Evolutionary conservation across 2,888 invertebrate species (phyloP), one percentile per base, ranked within the genome.

Genomic region (Urechis unicinctus): DNA sequence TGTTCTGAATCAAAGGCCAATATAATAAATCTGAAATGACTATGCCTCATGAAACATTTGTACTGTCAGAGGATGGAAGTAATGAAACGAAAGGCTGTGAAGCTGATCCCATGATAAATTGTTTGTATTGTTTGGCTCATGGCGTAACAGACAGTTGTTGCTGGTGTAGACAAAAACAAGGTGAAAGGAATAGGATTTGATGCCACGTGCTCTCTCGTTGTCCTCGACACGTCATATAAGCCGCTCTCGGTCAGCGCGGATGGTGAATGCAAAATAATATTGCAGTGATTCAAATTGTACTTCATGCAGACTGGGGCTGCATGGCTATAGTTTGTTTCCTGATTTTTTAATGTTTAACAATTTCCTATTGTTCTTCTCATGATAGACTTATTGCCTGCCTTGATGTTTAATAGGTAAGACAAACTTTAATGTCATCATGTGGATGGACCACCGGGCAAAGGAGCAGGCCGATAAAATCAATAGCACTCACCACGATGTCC

Each of bases 101-200:
- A 17, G 17, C 36, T 36, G 36, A 36, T 17, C 9, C 36, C 17
- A 17, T 36, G 9, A 13, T 9, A 9, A 9, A 9, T 13, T 9
- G 17, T 36, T 36, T 9, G 17, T 36, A 9, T 36, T 17, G 36
- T 36, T 36, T 36, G 9, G 36, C 36, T 36, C 56, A 63, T 61
- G 48, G 29, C 49, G 62, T 65, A 22, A 57, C 55, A 13, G 36
- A 50, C 41, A 61, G n/a, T n/a, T n/a, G n/a, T n/a, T n/a, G n/a
- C n/a, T n/a, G n/a, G n/a, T n/a, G n/a, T n/a, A n/a, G n/a, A n/a
- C n/a, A n/a, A n/a, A n/a, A n/a, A n/a, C n/a, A n/a, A n/a, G n/a
- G n/a, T n/a, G n/a, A n/a, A n/a, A n/a, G 92, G 92, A 21, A 85
- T 96, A 66, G 93, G 94, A 3, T 95, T 95, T 81, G 94, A 93